Base-by-base conservation (phyloP, 2,888 invertebrate genomes). In the Aphrophora alni region DNA sequence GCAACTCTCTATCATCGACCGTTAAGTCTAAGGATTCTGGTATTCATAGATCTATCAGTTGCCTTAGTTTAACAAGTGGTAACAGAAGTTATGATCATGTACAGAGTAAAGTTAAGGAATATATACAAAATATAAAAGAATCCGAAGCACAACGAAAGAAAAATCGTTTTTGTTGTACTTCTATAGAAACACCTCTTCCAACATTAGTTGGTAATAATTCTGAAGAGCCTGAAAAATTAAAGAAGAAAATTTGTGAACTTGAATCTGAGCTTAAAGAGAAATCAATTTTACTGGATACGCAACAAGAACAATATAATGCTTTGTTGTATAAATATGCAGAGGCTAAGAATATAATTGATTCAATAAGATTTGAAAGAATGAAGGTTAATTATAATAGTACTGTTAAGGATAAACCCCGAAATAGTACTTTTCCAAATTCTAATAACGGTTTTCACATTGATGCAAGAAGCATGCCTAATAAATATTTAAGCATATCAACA, bases 61-160 rank as follows among this genome's bases (percentile, higher is more conserved):
- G 84, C 59, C 75, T 82, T 7, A 86, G 85, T 82, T 77, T 85
- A 28, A 82, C 68, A 10, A 83, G 84, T n/a, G 77, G 80, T 27
- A 83, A 82, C 12, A 84, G 83, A 38, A 85, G 83, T 27, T 86
- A 85, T 82, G 85, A 85, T 51, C 86, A 86, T 81, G 83, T 86
- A 78, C 83, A 85, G 80, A 86, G 85, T 82, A 86, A 86, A 83
- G 85, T 86, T 0, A 85, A 85, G 75, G 84, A 85, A 69, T 86
- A 86, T 73, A 86, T 86, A 21, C 82, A 84, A 71, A 84, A 84
- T 68, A 86, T 85, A 21, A 84, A 84, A 73, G 83, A 84, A 28
- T 71, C 78, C 1, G 81, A 83, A 81, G 77, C 80, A 68, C 12
- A 72, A 7, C 70, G 77, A n/a, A 81, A 81, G 27, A 75, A 27